These are phyloP conservation scores for Calliphora vomitoria DNA, from an alignment of 2,888 invertebrate genomes.

Conservation along the genomic window DNA sequence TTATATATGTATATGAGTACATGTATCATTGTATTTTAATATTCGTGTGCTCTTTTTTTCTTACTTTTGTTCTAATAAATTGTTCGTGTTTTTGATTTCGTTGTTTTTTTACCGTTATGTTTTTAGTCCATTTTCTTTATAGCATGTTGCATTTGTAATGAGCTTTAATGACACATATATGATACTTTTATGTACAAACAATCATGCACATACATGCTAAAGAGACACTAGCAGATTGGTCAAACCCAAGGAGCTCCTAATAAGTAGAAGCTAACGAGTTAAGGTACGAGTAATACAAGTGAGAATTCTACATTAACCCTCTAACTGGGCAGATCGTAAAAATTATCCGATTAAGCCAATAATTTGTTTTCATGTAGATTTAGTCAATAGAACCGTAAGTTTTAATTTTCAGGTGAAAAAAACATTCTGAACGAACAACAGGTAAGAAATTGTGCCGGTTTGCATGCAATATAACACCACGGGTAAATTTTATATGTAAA, in stretches of 20 bases:
- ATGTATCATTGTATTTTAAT: background rate
- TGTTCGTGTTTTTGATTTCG: slow-evolving; percentile 19
- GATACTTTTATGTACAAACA: background rate
- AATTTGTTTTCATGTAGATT: too few species aligned
- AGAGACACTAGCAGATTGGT: background rate
- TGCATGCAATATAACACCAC: too few species aligned
- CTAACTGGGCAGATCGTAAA: too few species aligned
- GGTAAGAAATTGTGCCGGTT: too few species aligned
- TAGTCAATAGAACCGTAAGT: too few species aligned
- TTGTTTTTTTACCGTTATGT: background rate
- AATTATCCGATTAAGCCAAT: too few species aligned
- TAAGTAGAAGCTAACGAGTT: too few species aligned
- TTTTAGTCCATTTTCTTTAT: slow-evolving; percentile 32
- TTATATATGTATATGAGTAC: background rate
- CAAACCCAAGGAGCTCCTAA: slow-evolving; percentile 2
- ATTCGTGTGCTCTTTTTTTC: slow-evolving; percentile 31
- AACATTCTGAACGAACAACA: too few species aligned
- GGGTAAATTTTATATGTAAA: too few species aligned
- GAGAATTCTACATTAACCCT: too few species aligned
- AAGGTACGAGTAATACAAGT: too few species aligned
- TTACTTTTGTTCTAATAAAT: background rate
- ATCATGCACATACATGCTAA: background rate
- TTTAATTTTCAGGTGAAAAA: too few species aligned
- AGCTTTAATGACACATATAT: slow-evolving; percentile 64
- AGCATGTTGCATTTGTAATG: slow-evolving; percentile 70